A percentile compares a stretch with the other conserved stretches of the same genome.
phyloP scores from a whole-genome alignment of 2,797 vertebrate genomes.

The Apogon hyalosoma region DNA sequence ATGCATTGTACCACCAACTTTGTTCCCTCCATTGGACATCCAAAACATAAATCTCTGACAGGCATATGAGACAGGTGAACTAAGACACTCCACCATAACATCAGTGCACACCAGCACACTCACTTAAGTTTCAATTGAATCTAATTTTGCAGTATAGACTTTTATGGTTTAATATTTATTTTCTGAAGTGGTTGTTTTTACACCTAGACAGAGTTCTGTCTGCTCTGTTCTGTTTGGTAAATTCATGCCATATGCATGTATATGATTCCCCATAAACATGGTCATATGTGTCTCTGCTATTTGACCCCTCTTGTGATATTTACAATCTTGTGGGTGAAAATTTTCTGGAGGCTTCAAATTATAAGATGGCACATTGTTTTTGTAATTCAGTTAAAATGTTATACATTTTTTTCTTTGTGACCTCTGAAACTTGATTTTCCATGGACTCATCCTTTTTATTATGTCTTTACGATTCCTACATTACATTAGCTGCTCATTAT shows the following conservation, averaged over 20 bases:
- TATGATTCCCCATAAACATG: not conserved
- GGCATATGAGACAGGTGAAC: conserved; percentile 27
- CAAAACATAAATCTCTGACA: conserved; percentile 32
- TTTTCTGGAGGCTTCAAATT: too few species aligned
- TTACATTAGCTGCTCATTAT: too few species aligned
- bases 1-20: conserved; percentile 50
- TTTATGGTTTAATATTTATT: not conserved
- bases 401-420: too few species aligned
- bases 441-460: too few species aligned
- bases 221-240: too few species aligned
- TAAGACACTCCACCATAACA: not conserved
- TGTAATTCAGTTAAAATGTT: too few species aligned
- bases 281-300: too few species aligned
- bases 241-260: not conserved
- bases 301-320: too few species aligned
- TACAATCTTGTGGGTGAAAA: too few species aligned
- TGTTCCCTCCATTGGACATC: conserved; percentile 17
- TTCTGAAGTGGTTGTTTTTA: not conserved
- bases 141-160: not conserved
- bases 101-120: not conserved
- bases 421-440: too few species aligned
- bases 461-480: too few species aligned
- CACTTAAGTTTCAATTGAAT: not conserved
- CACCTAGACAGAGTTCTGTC: not conserved
- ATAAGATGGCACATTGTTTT: too few species aligned